Percentiles rank a stretch among this genome's conserved stretches.
These are phyloP conservation scores for Troglohyphantes excavatus DNA, from an alignment of 2,888 invertebrate genomes.

Conservation along the genomic window DNA sequence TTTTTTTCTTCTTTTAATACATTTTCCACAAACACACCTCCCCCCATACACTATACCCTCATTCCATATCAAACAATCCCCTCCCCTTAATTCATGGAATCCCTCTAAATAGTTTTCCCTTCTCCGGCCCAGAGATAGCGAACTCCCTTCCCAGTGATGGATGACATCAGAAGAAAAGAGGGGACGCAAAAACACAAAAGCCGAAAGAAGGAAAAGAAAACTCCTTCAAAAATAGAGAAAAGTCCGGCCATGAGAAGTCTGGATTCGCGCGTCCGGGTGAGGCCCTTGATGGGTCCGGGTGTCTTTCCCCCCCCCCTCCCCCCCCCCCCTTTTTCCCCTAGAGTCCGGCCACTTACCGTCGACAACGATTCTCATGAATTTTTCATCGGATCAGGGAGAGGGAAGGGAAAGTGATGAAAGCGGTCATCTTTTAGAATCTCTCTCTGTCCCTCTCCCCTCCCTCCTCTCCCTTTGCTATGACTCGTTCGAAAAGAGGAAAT, in stretches of 20 bases:
- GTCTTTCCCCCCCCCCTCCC: no score
- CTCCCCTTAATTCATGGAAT: conserved; percentile 1
- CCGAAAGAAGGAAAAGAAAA: conserved; percentile 31
- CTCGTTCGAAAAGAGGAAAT: not conserved
- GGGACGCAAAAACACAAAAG: conserved; percentile 36
- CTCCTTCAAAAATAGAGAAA: conserved; percentile 55
- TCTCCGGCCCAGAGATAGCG: not conserved
- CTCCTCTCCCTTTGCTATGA: not conserved
- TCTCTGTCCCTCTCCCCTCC: conserved; percentile 8
- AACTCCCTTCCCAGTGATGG: conserved; percentile 6
- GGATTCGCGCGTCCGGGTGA: conserved; percentile 68
- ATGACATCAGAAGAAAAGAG: conserved; percentile 38
- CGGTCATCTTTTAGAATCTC: conserved; percentile 77
- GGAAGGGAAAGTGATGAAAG: conserved; percentile 70
- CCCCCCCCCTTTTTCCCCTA: conserved; percentile 2
- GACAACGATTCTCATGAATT: conserved; percentile 78
- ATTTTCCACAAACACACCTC: not conserved
- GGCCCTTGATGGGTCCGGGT: conserved; percentile 57
- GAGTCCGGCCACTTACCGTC: conserved; percentile 77
- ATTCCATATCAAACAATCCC: not conserved
- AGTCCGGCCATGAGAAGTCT: conserved; percentile 19
- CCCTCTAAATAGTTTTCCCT: not conserved
- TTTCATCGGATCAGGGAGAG: conserved; percentile 73
- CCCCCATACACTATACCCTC: not conserved
- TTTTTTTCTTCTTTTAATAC: no score